Evolutionary conservation across 2,113 vertebrate species (phyloP).

Genomic region (Synodontis membranacea): DNA sequence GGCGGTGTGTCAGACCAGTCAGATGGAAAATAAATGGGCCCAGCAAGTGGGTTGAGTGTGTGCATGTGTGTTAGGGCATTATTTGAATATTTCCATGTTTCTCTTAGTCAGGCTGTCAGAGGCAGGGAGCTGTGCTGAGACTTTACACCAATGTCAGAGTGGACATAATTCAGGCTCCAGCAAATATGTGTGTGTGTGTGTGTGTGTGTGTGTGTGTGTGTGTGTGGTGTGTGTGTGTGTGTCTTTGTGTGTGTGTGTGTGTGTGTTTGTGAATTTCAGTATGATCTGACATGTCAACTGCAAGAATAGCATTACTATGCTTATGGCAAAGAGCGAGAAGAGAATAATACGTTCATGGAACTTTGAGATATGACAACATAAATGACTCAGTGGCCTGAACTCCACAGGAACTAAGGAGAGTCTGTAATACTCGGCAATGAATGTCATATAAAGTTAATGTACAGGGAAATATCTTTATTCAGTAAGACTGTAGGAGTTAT

Average conservation of each 20-base stretch:
- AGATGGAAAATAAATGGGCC: constrained; percentile 56
- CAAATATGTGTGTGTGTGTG: not conserved
- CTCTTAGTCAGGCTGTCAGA: constrained; percentile 10
- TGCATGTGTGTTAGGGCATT: constrained; percentile 23
- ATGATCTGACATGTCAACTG: not conserved
- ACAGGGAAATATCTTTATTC: not conserved
- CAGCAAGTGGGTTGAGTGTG: constrained; percentile 32
- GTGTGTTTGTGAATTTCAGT: not conserved
- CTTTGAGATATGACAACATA: not conserved
- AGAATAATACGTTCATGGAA: not conserved
- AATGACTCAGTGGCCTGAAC: not conserved
- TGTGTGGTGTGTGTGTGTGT: not conserved
- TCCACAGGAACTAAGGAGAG: not conserved
- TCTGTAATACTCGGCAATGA: not conserved
- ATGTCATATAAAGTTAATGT: not conserved
- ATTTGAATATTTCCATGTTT: constrained; percentile 40
- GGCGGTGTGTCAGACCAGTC: constrained; percentile 66
- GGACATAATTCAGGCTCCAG: constrained; percentile 13
- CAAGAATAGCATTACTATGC: not conserved
- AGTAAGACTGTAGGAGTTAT: not conserved
- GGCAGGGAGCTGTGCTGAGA: constrained; percentile 1
- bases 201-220: not conserved
- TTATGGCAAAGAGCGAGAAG: not conserved
- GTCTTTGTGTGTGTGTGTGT: not conserved
- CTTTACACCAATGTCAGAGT: constrained; percentile 8